phyloP scores from a whole-genome alignment of 2,113 vertebrate species.

The Menidia beryllina region DNA sequence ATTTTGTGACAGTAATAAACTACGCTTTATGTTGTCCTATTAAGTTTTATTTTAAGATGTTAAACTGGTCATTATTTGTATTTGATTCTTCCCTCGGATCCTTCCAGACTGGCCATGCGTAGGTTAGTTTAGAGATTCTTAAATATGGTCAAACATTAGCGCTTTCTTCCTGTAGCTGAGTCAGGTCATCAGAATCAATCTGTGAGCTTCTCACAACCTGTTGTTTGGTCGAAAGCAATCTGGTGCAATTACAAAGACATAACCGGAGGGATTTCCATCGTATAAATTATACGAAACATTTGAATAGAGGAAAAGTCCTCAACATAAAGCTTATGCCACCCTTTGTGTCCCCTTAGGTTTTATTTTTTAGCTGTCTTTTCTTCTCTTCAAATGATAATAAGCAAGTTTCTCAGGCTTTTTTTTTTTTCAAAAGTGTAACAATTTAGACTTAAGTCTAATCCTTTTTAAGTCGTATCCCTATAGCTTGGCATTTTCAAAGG shows the following conservation, averaged over 20 bases:
- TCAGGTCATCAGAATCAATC: conserved; percentile 22
- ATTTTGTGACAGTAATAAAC: no score
- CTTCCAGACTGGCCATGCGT: conserved; percentile 2
- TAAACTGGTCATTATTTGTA: no score
- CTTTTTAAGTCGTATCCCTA: no score
- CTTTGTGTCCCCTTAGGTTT: no score
- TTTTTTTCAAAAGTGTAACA: no score
- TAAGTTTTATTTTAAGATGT: no score
- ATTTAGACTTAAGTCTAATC: no score
- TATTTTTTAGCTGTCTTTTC: neutral
- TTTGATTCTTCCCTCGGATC: no score
- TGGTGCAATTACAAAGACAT: conserved; percentile 16
- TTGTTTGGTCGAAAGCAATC: neutral
- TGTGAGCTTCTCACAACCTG: conserved; percentile 14
- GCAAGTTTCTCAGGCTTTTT: neutral
- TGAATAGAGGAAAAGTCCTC: neutral
- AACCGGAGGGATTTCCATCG: neutral
- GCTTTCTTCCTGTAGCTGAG: conserved; percentile 13
- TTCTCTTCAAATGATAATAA: neutral
- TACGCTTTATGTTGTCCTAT: no score
- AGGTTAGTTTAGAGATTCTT: no score
- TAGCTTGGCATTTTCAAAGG: no score
- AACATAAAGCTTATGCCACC: neutral
- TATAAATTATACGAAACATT: neutral
- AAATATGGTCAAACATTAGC: no score